phyloP scores from a whole-genome alignment of 2,888 invertebrate genomes.

The Pegoplata infirma region DNA sequence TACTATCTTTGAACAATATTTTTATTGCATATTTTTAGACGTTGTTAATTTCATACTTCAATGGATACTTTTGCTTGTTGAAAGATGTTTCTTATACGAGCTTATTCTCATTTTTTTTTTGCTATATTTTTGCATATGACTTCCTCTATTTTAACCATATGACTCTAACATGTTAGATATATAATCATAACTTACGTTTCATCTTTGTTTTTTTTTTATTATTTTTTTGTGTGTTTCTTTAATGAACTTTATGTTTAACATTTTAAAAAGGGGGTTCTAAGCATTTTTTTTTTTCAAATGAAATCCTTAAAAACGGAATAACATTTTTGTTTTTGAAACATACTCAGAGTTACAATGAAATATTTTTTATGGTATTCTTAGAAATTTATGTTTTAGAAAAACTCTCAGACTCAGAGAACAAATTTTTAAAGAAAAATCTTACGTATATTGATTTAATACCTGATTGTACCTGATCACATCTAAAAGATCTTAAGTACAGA shows the following conservation, averaged over 20 bases:
- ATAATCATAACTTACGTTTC: slow-evolving; percentile 61
- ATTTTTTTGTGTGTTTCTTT: slow-evolving; percentile 34
- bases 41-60: slow-evolving; percentile 76
- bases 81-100: slow-evolving; percentile 47
- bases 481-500: too few species aligned
- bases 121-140: slow-evolving; percentile 45
- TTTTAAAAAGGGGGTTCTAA: too few species aligned
- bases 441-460: too few species aligned
- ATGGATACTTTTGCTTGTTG: slow-evolving; percentile 68
- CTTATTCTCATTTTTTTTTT: slow-evolving; percentile 6
- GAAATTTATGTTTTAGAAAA: too few species aligned
- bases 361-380: too few species aligned
- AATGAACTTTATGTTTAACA: slow-evolving; percentile 61
- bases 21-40: slow-evolving; percentile 64
- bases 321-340: too few species aligned
- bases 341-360: too few species aligned
- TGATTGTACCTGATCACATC: too few species aligned
- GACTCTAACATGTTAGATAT: slow-evolving; percentile 44
- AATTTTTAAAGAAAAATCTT: too few species aligned
- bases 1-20: slow-evolving; percentile 25
- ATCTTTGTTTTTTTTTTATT: slow-evolving; percentile 23
- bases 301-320: too few species aligned
- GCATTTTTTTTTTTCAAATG: too few species aligned
- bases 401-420: too few species aligned
- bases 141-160: slow-evolving; percentile 36